Base-by-base conservation (phyloP, 2,113 vertebrate species). In the Hydrochoerus hydrochaeris region DNA sequence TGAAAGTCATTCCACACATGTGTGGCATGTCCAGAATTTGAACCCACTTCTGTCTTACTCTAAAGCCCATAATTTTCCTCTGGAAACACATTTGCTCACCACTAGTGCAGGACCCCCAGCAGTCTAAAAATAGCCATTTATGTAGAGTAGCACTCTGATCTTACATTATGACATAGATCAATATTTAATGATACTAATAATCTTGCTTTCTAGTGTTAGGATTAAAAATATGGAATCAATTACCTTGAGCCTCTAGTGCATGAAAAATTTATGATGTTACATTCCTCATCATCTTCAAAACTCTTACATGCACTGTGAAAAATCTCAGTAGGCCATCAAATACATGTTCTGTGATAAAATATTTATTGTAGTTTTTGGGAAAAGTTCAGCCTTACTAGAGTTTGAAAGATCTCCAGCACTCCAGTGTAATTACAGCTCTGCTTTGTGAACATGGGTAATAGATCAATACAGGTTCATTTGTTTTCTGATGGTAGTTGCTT, bases 311-410 rank as follows among this genome's bases (percentile, higher is more conserved):
- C 97, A 98, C 98, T 97, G 98, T 98, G 99, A 99, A 99, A 99
- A 99, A 99, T 98, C 99, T 99, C 99, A 98, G 99, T 99, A 99
- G 99, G 99, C 99, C 98, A 98, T 99, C 99, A 99, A 99, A 99
- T 99, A 99, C 99, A 99, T 99, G 99, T 99, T 99, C 99, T 99
- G 98, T 99, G 99, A 99, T 99, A 99, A 99, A 99, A 99, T 99
- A 99, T 99, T 99, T 99, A 99, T 99, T 98, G 96, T 98, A 98
- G 99, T 99, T 99, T 77, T 99, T 98, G 99, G 99, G 99, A 95
- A 99, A 99, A 99, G 99, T 99, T 99, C 98, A 98, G 97, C 96
- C 98, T 98, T 98, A 98, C 98, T 98, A 98, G 98, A 98, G 98
- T 99, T 99, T 99, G 99, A 99, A 99, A 99, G 99, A 99, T 98